Conservation (phyloP, 2,888 invertebrate genomes). For the Sthenelais limicola region DNA sequence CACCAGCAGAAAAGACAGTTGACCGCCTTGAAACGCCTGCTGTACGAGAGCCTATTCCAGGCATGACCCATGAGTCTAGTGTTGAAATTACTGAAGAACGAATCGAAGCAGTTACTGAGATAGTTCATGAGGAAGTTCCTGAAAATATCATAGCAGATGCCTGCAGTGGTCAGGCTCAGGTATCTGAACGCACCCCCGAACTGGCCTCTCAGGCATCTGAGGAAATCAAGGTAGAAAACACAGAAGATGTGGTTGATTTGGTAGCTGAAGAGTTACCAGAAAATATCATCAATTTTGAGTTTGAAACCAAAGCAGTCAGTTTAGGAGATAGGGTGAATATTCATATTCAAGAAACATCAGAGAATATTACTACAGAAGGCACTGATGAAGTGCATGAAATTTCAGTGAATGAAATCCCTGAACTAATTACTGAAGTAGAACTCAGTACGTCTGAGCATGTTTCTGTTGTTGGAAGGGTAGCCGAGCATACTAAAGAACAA, state of each 20-base stretch:
- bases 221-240: slow-evolving; percentile 10
- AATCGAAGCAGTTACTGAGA: not conserved
- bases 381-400: not conserved
- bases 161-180: not conserved
- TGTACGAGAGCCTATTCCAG: not conserved
- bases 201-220: not conserved
- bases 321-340: not conserved
- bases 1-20: not conserved
- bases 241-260: not conserved
- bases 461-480: not conserved
- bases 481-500: not conserved
- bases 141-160: slow-evolving; percentile 6
- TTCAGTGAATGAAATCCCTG: not conserved
- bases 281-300: slow-evolving; percentile 6
- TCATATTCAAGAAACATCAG: not conserved
- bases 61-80: not conserved
- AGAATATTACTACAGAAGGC: slow-evolving; percentile 22
- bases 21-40: not conserved
- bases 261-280: not conserved
- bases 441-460: not conserved
- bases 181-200: not conserved
- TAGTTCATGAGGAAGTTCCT: slow-evolving; percentile 8
- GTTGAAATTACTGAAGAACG: slow-evolving; percentile 9
- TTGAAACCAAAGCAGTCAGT: slow-evolving; percentile 24
- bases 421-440: not conserved